Evolutionary conservation across 2,113 vertebrate species (phyloP).

Genomic region (Naja naja): DNA sequence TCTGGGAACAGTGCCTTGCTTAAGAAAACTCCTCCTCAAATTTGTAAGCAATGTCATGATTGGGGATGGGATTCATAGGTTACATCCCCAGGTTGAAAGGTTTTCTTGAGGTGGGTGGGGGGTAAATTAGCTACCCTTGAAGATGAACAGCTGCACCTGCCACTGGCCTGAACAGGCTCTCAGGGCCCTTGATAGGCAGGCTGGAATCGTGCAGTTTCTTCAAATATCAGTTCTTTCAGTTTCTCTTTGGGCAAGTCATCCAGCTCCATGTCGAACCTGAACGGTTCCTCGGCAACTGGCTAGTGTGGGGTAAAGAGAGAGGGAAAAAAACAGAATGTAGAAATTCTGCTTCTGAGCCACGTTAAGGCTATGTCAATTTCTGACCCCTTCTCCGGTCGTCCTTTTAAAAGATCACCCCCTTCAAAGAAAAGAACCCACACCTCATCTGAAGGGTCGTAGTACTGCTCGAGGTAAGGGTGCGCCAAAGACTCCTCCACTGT

Average conservation of each 20-base stretch:
- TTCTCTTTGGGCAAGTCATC: conserved; percentile 87
- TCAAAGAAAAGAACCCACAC: conserved; percentile 53
- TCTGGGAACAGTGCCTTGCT: not conserved
- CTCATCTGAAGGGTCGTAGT: conserved; percentile 90
- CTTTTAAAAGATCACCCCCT: not conserved
- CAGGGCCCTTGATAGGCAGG: conserved; percentile 67
- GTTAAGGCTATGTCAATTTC: not conserved
- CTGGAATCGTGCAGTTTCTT: conserved; percentile 86
- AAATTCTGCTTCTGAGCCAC: conserved; percentile 47
- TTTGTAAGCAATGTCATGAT: not conserved
- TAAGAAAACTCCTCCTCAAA: not conserved
- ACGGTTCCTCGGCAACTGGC: conserved; percentile 87
- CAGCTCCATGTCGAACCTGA: conserved; percentile 86
- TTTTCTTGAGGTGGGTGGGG: too few relatives aligned
- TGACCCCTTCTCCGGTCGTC: not conserved
- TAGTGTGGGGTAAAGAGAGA: conserved; percentile 42
- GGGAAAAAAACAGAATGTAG: not conserved
- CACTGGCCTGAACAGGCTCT: conserved; percentile 13
- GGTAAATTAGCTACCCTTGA: too few relatives aligned
- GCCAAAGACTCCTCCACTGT: conserved; percentile 86
- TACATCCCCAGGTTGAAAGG: too few relatives aligned
- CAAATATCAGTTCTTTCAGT: conserved; percentile 88
- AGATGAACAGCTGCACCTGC: not conserved
- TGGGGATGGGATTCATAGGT: too few relatives aligned
- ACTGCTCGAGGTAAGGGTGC: conserved; percentile 89